These are phyloP conservation scores for Congeria kusceri DNA, from an alignment of 2,888 invertebrate species.

Conservation along the genomic window DNA sequence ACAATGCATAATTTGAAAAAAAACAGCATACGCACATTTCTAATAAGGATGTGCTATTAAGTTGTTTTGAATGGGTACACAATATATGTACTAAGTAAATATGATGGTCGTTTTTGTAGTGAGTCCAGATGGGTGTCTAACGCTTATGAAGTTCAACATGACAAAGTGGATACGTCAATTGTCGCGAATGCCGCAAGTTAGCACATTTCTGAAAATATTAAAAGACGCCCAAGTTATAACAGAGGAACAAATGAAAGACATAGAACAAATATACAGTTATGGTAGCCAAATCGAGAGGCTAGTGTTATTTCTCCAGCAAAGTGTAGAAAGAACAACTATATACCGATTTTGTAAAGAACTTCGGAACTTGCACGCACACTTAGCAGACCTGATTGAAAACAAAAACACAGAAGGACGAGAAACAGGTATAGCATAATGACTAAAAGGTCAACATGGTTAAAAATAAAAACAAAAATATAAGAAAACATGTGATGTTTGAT, in stretches of 20 bases:
- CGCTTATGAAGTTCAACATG: conserved; percentile 18
- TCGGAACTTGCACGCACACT: conserved; percentile 7
- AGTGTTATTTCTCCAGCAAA: conserved; percentile 10
- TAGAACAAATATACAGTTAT: conserved; percentile 22
- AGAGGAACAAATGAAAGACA: neutral
- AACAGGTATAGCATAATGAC: conserved; percentile 21
- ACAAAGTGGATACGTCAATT: conserved; percentile 26
- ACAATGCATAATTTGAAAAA: too few species aligned
- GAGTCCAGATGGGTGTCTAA: neutral
- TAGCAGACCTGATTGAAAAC: conserved; percentile 26
- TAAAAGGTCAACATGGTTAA: too few species aligned
- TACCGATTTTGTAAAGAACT: conserved; percentile 18
- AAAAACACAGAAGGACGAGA: conserved; percentile 22
- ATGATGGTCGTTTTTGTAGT: neutral
- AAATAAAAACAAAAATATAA: too few species aligned
- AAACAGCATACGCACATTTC: too few species aligned
- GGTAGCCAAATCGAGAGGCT: conserved; percentile 20
- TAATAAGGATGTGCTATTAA: too few species aligned
- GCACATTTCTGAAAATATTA: conserved; percentile 18
- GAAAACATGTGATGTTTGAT: too few species aligned
- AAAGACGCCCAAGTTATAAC: conserved; percentile 2
- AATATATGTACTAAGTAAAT: neutral
- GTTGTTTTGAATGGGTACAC: too few species aligned
- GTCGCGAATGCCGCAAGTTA: conserved; percentile 10
- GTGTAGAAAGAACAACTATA: conserved; percentile 2